Percentiles rank a stretch among this genome's conserved stretches.
Conservation (phyloP, 2,113 vertebrate genomes). For the Hippocampus mohnikei region DNA sequence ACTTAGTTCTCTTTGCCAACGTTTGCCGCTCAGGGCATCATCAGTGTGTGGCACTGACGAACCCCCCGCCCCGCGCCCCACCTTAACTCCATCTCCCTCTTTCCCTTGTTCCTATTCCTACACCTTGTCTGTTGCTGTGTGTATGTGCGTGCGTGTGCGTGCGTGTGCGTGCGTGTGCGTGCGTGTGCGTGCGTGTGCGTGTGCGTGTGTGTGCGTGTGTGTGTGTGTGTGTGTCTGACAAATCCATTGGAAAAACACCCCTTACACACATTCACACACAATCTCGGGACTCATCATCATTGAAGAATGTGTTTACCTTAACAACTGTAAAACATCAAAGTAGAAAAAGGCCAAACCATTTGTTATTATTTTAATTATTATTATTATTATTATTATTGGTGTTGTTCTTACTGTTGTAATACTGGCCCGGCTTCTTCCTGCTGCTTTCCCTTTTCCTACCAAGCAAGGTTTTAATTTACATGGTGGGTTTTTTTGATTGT, state of each 20-base stretch:
- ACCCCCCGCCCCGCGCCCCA: slow-evolving; percentile 31
- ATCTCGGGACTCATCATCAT: slow-evolving; percentile 57
- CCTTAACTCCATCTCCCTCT: slow-evolving; percentile 49
- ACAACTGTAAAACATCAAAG: slow-evolving; percentile 53
- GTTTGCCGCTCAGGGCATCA: slow-evolving; percentile 82
- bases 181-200: slow-evolving; percentile 2
- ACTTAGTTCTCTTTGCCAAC: slow-evolving; percentile 83
- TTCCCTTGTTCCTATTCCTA: slow-evolving; percentile 70
- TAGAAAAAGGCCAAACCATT: slow-evolving; percentile 79
- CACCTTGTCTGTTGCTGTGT: slow-evolving; percentile 41
- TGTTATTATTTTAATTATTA: slow-evolving; percentile 57
- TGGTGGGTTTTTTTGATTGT: slow-evolving; percentile 64
- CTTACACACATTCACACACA: slow-evolving; percentile 51
- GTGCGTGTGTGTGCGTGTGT: slow-evolving; percentile 6
- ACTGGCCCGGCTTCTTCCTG: slow-evolving; percentile 21
- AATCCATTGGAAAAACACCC: slow-evolving; percentile 67
- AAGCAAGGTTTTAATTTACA: slow-evolving; percentile 59
- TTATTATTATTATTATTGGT: slow-evolving; percentile 71
- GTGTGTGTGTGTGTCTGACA: slow-evolving; percentile 41
- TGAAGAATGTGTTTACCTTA: slow-evolving; percentile 73
- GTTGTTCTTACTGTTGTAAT: slow-evolving; percentile 54
- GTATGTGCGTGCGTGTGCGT: slow-evolving; percentile 3
- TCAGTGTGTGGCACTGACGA: slow-evolving; percentile 73
- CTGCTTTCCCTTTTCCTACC: slow-evolving; percentile 36
- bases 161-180: background rate